Evolutionary conservation across 2,797 vertebrate genomes (phyloP), one percentile per base, ranked within the genome.

Genomic region (Amazona ochrocephala): DNA sequence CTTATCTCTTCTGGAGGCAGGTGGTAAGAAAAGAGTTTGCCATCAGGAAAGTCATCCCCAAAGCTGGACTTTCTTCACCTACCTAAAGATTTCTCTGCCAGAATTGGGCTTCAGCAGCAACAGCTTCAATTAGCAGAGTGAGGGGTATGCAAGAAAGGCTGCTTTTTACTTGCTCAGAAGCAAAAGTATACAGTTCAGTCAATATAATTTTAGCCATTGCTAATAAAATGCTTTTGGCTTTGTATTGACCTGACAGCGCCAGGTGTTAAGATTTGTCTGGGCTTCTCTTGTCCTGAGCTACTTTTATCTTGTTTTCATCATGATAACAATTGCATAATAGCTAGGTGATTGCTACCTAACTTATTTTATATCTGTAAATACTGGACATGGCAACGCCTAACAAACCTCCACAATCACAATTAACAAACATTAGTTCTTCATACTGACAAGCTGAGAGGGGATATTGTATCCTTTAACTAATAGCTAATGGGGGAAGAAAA

Each of bases 291-390:
- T 30, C 45, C 62, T 39, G 44, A 30, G 61, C 50, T 23, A 30
- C 10, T 44, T 2, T 7, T 41, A 58, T 66, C 37, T 19, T 27
- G 1, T 32, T 78, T 6, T 17, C 13, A 19, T n/a, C 51, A 22
- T 58, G 37, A 13, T 37, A 44, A 34, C 0, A 4, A 0, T 1
- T 27, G 11, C 2, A 12, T 19, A 37, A 23, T 3, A 2, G 12
- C 12, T 60, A 50, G 29, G 37, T 2, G 32, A 11, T 19, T 5
- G 15, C 64, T 37, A 26, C 42, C 74, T n/a, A 2, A 0, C 14
- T 34, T 10, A 3, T n/a, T 26, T 17, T 14, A 37, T 26, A 22
- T 47, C 44, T 47, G 54, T 30, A 19, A 48, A 16, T 21, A 5
- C 44, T 18, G 54, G 48, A 45, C 11, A 0, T 6, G 62, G 27